phyloP scores from a whole-genome alignment of 2,113 vertebrate genomes.

The Stomatorhinus ivindoensis region DNA sequence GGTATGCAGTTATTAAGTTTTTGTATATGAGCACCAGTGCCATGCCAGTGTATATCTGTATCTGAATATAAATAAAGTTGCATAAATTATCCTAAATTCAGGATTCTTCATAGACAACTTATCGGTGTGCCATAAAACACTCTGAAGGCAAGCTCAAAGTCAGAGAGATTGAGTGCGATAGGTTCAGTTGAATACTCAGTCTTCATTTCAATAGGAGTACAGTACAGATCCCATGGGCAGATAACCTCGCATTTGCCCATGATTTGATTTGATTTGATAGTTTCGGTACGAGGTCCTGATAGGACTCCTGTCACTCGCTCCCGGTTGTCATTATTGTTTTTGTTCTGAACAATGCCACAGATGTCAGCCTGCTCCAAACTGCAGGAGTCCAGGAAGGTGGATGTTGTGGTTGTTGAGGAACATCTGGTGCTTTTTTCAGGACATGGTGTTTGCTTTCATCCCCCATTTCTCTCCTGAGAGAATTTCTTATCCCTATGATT shows the following conservation, averaged over 20 bases:
- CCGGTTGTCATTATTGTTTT: conserved; percentile 65
- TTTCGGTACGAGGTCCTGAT: conserved; percentile 66
- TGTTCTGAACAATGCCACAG: conserved; percentile 85
- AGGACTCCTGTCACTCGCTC: conserved; percentile 42
- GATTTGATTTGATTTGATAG: too few relatives aligned
- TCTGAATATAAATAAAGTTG: neutral
- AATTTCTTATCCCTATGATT: neutral
- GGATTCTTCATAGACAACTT: neutral
- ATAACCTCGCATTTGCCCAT: conserved; percentile 77
- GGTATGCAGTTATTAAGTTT: neutral
- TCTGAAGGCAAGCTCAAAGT: neutral
- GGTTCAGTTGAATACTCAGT: neutral
- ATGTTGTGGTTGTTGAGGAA: conserved; percentile 58
- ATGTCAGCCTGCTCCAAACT: conserved; percentile 82
- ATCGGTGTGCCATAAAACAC: neutral
- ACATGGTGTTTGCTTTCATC: neutral
- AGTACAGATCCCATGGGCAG: conserved; percentile 46
- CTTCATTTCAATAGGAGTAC: neutral
- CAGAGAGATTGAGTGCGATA: neutral
- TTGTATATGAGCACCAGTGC: neutral
- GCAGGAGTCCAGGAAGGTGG: conserved; percentile 82
- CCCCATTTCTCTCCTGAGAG: neutral
- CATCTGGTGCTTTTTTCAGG: neutral
- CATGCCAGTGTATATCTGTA: neutral
- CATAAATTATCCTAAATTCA: neutral